Base-by-base conservation (phyloP, 1,140 invertebrate species). In the Ips typographus region DNA sequence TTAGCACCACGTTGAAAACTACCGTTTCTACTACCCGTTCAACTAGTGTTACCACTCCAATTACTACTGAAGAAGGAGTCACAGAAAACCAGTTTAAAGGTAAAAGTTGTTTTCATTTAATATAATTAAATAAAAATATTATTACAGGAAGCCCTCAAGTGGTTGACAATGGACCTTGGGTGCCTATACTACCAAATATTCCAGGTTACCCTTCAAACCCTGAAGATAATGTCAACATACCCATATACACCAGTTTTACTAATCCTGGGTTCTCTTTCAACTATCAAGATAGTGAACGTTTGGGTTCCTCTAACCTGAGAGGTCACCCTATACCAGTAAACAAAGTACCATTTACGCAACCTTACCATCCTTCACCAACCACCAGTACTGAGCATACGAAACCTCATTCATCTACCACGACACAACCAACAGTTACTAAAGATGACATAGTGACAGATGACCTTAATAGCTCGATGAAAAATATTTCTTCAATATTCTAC, bases 251-350 rank as follows among this genome's bases (percentile, higher is more conserved):
- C 3, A 89, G 88, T 73, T 90, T 89, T 75, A 87, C 85, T 40
- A 84, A 87, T 61, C 86, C 87, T 1, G 84, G 86, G 64, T 82
- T 86, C 74, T 82, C 82, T 37, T 82, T 81, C 40, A 79, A 83
- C 44, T 65, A 81, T 53, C 81, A 83, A 74, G 78, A 84, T 75
- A 81, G 81, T 74, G 82, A 84, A 80, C 82, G 80, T 40, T 77
- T 86, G 47, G 85, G 84, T 7, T 82, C 82, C 4, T 82, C 80
- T 64, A 84, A 82, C 71, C 79, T 83, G 3, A 83, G 83, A 76
- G 81, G 86, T 51, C 87, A 89, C 75, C 87, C 87, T 5, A 85
- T 90, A 73, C 88, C 87, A 1, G 85, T 90, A 2, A 86, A 90
- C 72, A 90, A 89, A 81, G 87, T 90, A 58, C 82, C 83, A 39